These are phyloP conservation scores for Orthosia gracilis DNA, from an alignment of 2,888 invertebrate species.

Conservation along the genomic window DNA sequence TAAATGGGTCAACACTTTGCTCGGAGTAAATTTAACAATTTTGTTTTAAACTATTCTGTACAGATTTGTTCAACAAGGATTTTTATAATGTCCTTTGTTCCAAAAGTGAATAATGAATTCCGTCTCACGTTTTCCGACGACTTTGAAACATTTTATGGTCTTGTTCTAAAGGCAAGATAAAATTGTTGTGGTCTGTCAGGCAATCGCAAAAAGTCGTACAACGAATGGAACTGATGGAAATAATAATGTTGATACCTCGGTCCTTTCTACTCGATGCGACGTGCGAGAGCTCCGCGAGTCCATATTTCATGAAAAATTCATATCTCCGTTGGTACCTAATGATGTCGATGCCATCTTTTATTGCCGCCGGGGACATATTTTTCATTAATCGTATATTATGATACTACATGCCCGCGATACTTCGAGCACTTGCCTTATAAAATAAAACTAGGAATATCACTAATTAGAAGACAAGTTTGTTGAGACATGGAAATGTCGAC, in stretches of 20 bases:
- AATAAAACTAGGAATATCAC: constrained; percentile 45
- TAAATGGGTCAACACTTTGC: constrained; percentile 84
- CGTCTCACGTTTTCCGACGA: constrained; percentile 73
- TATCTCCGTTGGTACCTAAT: constrained; percentile 86
- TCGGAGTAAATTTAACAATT: constrained; percentile 70
- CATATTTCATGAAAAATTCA: constrained; percentile 91
- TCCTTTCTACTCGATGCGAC: constrained; percentile 75
- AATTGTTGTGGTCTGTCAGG: constrained; percentile 77
- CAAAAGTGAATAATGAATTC: constrained; percentile 77
- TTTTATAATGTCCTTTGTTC: constrained; percentile 61
- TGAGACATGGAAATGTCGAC: constrained; percentile 43
- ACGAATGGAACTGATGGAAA: constrained; percentile 79
- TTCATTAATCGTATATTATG: constrained; percentile 86
- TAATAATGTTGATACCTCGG: constrained; percentile 79
- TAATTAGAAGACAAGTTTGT: constrained; percentile 55
- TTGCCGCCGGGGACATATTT: constrained; percentile 85
- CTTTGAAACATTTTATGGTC: constrained; percentile 78
- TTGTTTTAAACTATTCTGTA: constrained; percentile 49
- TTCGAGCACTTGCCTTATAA: constrained; percentile 44
- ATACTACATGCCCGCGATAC: constrained; percentile 74
- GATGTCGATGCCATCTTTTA: constrained; percentile 88
- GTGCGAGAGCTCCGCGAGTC: constrained; percentile 80
- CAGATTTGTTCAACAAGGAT: constrained; percentile 48
- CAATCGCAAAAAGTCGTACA: constrained; percentile 79
- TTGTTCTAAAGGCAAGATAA: constrained; percentile 78